phyloP scores from a whole-genome alignment of 2,888 invertebrate genomes.

The Psococerastis gibbosa region DNA sequence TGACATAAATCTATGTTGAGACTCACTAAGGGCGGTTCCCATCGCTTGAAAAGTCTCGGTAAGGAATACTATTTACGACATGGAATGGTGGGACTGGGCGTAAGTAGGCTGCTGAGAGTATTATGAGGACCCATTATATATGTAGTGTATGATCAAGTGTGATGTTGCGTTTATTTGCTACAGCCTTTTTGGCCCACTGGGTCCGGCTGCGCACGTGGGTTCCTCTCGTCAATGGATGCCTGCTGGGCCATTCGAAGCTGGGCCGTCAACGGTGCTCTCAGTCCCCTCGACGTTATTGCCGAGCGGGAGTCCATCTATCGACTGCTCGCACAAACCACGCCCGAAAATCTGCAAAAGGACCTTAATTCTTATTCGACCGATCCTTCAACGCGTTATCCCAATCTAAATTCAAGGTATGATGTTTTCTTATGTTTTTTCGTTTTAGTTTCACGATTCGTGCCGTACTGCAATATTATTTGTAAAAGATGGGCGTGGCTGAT shows the following conservation, averaged over 20 bases:
- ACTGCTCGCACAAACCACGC: conserved; percentile 81
- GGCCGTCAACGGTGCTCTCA: conserved; percentile 41
- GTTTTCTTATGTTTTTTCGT: no score
- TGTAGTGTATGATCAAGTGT: conserved; percentile 1
- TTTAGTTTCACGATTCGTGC: no score
- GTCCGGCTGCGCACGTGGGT: conserved; percentile 93
- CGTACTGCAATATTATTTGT: no score
- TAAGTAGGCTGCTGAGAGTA: neutral
- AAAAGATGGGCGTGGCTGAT: no score
- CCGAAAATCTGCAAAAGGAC: conserved; percentile 85
- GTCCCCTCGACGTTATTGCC: conserved; percentile 71
- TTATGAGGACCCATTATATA: neutral
- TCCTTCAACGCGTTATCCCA: conserved; percentile 46
- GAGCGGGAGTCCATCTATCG: conserved; percentile 90
- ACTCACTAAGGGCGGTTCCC: no score
- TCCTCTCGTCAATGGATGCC: conserved; percentile 87
- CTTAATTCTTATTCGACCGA: conserved; percentile 71
- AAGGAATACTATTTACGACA: no score
- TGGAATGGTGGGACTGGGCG: no score
- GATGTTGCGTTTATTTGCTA: conserved; percentile 20
- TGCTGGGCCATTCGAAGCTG: conserved; percentile 87
- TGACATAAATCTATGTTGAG: no score
- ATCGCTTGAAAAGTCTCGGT: no score
- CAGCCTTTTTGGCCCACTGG: conserved; percentile 98
- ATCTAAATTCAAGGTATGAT: conserved; percentile 18